Base-by-base conservation (phyloP, 2,888 invertebrate species). In the Atethmia centrago region DNA sequence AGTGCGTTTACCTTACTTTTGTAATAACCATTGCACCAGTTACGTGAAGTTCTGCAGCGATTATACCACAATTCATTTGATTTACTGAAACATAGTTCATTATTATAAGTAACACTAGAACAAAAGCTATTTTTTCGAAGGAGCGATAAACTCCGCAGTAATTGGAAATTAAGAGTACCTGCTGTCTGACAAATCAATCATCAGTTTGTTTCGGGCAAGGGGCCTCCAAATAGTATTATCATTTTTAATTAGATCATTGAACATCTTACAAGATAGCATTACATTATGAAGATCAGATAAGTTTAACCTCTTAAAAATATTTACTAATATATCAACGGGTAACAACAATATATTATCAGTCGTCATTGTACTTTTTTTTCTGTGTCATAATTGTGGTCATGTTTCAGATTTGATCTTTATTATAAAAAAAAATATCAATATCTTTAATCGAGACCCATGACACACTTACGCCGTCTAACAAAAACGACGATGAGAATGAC, bases 11-110 rank as follows among this genome's bases (percentile, higher is more conserved):
- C 88, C 86, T 87, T 90, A 72, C 71, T 82, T 85, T 86, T 92
- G 79, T 90, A 96, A 78, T 92, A 90, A 64, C 95, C 96, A 80
- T 90, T 90, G 79, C 91, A 88, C 96, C 96, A 96, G 80, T 95
- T 95, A 74, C 90, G 82, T 71, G 95, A 94, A 76, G 94, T 89
- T 83, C 94, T 90, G 82, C 91, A 93, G 76, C 87, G 90, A 69
- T 93, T 86, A 76, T 94, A 95, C 87, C 90, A 91, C 28, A 90
- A 90, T 31, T 83, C 68, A 68, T 77, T 77, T 42, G 64, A 51
- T 58, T 49, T 10, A 40, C 82, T 82, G 73, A 55, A 82, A 82
- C 16, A 51, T 36, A 63, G 21, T 16, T n/a, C 53, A 28, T 8
- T 28, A 4, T 49, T 78, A 10, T 47, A 21, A 10, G 16, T 16